Evolutionary conservation across 1,140 invertebrate species (phyloP), one percentile per base, ranked within the genome.

Genomic region (Aphis craccivora): DNA sequence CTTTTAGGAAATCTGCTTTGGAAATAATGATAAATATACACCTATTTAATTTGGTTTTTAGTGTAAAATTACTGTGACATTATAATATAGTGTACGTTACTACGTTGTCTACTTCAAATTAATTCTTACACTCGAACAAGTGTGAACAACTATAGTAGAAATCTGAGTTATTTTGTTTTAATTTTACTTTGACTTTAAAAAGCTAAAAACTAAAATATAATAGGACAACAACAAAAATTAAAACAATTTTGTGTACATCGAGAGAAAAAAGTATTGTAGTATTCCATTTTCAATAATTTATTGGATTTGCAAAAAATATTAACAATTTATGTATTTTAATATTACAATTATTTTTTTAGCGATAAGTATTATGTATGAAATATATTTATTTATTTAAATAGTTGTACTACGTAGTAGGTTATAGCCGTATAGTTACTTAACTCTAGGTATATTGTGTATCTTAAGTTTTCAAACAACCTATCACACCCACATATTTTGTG

Each of bases 181-280:
- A 35, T 88, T 87, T 87, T 22, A 84, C 83, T 84, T 84, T 84
- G 40, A 84, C 23, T 84, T 40, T 84, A 43, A 8, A 51, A 88
- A 88, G 30, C 5, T 1, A 35, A 48, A 87, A 88, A 88, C 14
- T 18, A 76, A 76, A 76, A 87, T 25, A 67, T n/a, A 8, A 67
- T 1, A 51, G 1, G 0, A 88, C 4, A n/a, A 22, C 25, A 88
- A 30, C 18, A 18, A 14, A 48, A 51, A 35, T n/a, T 51, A 18
- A 14, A 45, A 87, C 48, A 25, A 45, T 14, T 48, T 45, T 87
- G 3, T n/a, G 30, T 20, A 2, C 14, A 14, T 18, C 14, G 0
- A 48, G 11, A 43, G 84, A 87, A 87, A 84, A 67, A 18, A 76
- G n/a, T 53, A 53, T 45, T 53, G 7, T n/a, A 76, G 14, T n/a